Base-by-base conservation (phyloP, 2,888 invertebrate genomes). In the Cephus spinipes region DNA sequence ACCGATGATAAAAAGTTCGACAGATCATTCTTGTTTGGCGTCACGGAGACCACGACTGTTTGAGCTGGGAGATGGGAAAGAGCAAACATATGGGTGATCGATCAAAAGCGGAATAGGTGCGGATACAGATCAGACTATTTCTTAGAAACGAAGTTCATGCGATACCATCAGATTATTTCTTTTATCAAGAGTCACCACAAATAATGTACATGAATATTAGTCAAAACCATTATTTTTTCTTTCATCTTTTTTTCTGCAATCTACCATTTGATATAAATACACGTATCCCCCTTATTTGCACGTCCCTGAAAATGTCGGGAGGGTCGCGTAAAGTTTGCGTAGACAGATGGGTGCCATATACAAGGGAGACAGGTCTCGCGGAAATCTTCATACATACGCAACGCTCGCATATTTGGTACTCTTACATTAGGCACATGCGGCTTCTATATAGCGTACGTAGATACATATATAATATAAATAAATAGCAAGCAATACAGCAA, bases 301-400 rank as follows among this genome's bases (percentile, higher is more conserved):
- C 40, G 40, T 40, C 15, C 40, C 40, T 40, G 15, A 40, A 40
- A 40, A 15, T 15, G 40, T 4, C 40, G 1, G 15, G 15, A 40
- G 40, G 40, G 40, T 40, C 15, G 4, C 40, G 4, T 30, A 12
- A 15, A 12, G 69, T 30, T n/a, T n/a, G 73, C 31, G 73, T 35
- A 73, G 73, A 73, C 73, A 23, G 73, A 73, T 33, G 35, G 73
- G 73, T 11, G 33, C 34, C 73, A 73, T 73, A 30, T 73, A 76
- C 23, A 55, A 69, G 55, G 40, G 30, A 34, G 76, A 77, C 71
- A 68, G 76, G 55, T 30, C 33, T 32, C 69, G 73, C 73, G 30
- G 36, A 79, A 79, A 76, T 33, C 76, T 76, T 74, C 73, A 35
- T 76, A 76, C 69, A 76, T 79, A 73, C 76, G 76, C 73, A 78